Evolutionary conservation across 2,888 invertebrate genomes (phyloP).

Genomic region (Ecliptopera silaceata): DNA sequence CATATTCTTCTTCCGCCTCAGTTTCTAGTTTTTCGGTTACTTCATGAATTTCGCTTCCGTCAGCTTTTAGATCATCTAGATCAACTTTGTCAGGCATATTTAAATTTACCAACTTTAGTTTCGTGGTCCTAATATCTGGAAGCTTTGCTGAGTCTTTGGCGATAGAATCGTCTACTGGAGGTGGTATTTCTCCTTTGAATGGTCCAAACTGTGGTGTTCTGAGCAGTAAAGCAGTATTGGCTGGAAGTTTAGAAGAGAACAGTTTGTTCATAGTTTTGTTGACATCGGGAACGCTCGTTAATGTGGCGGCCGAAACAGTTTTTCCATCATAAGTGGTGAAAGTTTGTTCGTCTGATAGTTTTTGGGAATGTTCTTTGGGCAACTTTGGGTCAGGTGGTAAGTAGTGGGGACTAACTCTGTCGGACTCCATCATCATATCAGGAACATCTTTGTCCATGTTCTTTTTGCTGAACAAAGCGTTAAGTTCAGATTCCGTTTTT

Average conservation of each 20-base stretch:
- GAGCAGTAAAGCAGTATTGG: slow-evolving; percentile 82
- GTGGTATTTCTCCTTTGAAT: slow-evolving; percentile 88
- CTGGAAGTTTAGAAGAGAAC: slow-evolving; percentile 72
- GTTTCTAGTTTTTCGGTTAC: slow-evolving; percentile 37
- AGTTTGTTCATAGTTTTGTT: slow-evolving; percentile 60
- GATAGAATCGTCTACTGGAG: slow-evolving; percentile 57
- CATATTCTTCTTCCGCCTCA: slow-evolving; percentile 39
- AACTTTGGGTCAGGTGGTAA: slow-evolving; percentile 86
- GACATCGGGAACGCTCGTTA: slow-evolving; percentile 81
- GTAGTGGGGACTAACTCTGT: slow-evolving; percentile 88
- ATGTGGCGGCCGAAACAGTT: slow-evolving; percentile 85
- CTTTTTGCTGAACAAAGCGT: slow-evolving; percentile 65
- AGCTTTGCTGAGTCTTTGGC: slow-evolving; percentile 39
- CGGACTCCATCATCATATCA: slow-evolving; percentile 87
- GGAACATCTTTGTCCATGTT: slow-evolving; percentile 72
- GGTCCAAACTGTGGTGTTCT: slow-evolving; percentile 89
- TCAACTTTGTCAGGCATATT: slow-evolving; percentile 43
- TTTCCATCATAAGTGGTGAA: slow-evolving; percentile 91
- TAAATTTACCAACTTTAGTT: slow-evolving; percentile 68
- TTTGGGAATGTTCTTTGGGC: slow-evolving; percentile 75
- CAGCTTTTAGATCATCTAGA: slow-evolving; percentile 52
- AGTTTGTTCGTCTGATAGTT: slow-evolving; percentile 67
- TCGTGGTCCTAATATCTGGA: slow-evolving; percentile 51
- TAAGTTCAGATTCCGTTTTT: slow-evolving; percentile 61
- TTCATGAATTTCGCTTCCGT: slow-evolving; percentile 55